Evolutionary conservation across 1,140 invertebrate species (phyloP).

Genomic region (Drosophila subpulchrella): DNA sequence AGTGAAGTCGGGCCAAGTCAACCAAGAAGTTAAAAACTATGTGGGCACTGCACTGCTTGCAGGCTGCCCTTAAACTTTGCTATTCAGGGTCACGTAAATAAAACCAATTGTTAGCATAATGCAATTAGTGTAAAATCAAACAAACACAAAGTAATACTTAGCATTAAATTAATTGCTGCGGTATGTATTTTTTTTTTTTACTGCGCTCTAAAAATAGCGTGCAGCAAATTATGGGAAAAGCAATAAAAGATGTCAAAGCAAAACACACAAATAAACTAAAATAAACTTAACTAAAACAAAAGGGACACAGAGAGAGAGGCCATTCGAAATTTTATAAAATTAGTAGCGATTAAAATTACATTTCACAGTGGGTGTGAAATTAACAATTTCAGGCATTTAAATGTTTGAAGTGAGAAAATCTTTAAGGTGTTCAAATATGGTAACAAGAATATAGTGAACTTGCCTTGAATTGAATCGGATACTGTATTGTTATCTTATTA

Average conservation of each 20-base stretch:
- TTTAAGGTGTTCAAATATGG: not conserved
- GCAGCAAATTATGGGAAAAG: conserved; percentile 53
- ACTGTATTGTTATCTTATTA: not conserved
- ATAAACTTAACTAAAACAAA: conserved; percentile 25
- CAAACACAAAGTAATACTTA: conserved; percentile 42
- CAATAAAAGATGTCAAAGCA: conserved; percentile 55
- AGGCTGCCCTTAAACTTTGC: conserved; percentile 38
- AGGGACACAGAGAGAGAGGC: not conserved
- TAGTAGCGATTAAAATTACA: conserved; percentile 24
- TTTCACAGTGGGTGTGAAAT: conserved; percentile 7
- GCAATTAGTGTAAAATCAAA: conserved; percentile 15
- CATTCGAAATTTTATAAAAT: conserved; percentile 5
- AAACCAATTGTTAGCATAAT: conserved; percentile 18
- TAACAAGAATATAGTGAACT: not conserved
- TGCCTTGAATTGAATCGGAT: too few relatives aligned
- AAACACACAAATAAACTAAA: conserved; percentile 32
- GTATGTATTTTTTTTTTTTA: conserved; percentile 28
- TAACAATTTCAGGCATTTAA: conserved; percentile 2
- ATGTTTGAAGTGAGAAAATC: not conserved
- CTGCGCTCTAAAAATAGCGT: conserved; percentile 50
- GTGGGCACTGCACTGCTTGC: conserved; percentile 30
- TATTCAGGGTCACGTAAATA: conserved; percentile 27
- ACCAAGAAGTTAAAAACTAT: conserved; percentile 30
- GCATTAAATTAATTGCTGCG: conserved; percentile 40
- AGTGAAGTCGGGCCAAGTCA: conserved; percentile 31